Evolutionary conservation across 2,113 vertebrate species (phyloP).

Genomic region (human (Homo sapiens)): GRCh38 chr2:238140501-238141000

Average conservation of each 20-base stretch:
- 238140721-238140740: background rate
- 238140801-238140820: constrained; percentile 93
- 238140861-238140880: constrained; percentile 85
- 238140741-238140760: constrained; percentile 85
- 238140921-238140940: constrained; percentile 97
- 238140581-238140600: rapidly evolving
- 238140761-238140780: constrained; percentile 95
- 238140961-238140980: constrained; percentile 92
- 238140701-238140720: background rate
- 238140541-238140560: rapidly evolving
- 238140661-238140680: background rate
- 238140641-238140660: rapidly evolving
- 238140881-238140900: constrained; percentile 96
- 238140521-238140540: rapidly evolving
- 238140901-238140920: constrained; percentile 95
- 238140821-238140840: constrained; percentile 89
- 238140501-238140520: background rate
- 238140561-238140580: rapidly evolving
- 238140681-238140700: background rate
- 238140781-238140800: constrained; percentile 93
- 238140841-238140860: constrained; percentile 93
- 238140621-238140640: rapidly evolving
- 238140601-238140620: rapidly evolving
- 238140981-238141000: constrained; percentile 89
- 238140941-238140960: constrained; percentile 94